Percentiles rank a stretch among this genome's conserved stretches.
Evolutionary conservation across 2,888 invertebrate species (phyloP).

Genomic region (Cotesia congregata): DNA sequence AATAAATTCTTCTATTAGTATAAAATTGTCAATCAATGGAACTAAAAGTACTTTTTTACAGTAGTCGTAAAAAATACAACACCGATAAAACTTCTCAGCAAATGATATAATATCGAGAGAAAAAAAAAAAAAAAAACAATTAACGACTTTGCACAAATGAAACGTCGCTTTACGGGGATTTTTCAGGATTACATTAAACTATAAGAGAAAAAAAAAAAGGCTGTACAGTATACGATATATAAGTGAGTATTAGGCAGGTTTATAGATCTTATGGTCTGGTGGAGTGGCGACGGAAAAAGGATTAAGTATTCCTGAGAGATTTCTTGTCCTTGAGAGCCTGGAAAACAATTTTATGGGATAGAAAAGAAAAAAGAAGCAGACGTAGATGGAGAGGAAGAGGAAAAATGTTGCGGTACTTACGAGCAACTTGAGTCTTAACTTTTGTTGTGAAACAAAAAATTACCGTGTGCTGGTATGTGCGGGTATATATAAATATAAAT

Average conservation of each 20-base stretch:
- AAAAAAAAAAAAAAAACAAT: too few species aligned
- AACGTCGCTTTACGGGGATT: too few species aligned
- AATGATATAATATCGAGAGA: too few species aligned
- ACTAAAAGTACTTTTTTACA: too few species aligned
- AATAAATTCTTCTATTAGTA: too few species aligned
- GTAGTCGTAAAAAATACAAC: too few species aligned
- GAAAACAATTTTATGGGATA: constrained; percentile 35
- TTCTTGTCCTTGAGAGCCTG: constrained; percentile 23
- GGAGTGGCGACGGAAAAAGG: constrained; percentile 27
- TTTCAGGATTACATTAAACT: too few species aligned
- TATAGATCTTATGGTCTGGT: neutral
- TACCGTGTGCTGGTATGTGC: neutral
- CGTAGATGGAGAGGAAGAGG: constrained; percentile 19
- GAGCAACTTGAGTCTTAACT: constrained; percentile 25
- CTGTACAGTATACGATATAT: too few species aligned
- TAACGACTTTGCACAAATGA: too few species aligned
- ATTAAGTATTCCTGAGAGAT: constrained; percentile 5
- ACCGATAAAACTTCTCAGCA: too few species aligned
- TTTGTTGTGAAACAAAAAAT: constrained; percentile 2
- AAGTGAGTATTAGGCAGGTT: neutral
- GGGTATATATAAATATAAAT: constrained; percentile 2
- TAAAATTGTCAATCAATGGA: too few species aligned
- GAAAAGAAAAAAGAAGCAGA: neutral
- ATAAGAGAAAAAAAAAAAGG: too few species aligned
- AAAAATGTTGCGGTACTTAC: constrained; percentile 30